Evolutionary conservation across 2,113 vertebrate genomes (phyloP), one percentile per base, ranked within the genome.

Genomic region (Rhinolophus ferrumequinum): DNA sequence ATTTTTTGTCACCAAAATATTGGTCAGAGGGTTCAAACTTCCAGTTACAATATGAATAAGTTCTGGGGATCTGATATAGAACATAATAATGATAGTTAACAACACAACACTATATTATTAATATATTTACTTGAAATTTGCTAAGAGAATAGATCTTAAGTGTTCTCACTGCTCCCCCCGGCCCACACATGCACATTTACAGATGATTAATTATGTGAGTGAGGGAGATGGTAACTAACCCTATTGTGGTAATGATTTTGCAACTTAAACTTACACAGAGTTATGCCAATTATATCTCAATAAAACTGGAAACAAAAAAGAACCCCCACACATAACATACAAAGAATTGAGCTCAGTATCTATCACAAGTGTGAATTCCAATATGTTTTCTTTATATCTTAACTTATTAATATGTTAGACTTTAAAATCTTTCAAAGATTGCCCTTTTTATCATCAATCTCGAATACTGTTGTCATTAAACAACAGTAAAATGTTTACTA

Each of bases 391-490:
- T 2, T 82, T 84, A 0, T 47, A 18, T 85, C 19, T 70, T 47
- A 18, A 81, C 19, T 70, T 92, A 62, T 14, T 60, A 52, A 54
- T 44, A 89, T 5, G 24, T 41, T 56, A 15, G 28, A 70, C 33
- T 94, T 87, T 72, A 44, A 69, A 41, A 66, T 93, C 41, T 96
- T 90, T 67, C 62, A 82, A 13, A 56, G 60, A 54, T 77, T 50
- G 13, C 28, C 26, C 60, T 93, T 81, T 58, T 50, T 38, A 35
- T 67, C 41, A 67, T 50, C 22, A 84, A 19, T 80, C n/a, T 64
- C 95, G 22, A 94, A 56, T 69, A 64, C 15, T 70, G 2, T 73
- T 67, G 1, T 64, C 77, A 30, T 80, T 79, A 70, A 92, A 83
- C 41, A 72, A 79, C 2, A 66, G 56, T 84, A 56, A 94, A 94